These are phyloP conservation scores for Oreochromis aureus DNA, from an alignment of 2,113 vertebrate genomes.

Conservation along the genomic window DNA sequence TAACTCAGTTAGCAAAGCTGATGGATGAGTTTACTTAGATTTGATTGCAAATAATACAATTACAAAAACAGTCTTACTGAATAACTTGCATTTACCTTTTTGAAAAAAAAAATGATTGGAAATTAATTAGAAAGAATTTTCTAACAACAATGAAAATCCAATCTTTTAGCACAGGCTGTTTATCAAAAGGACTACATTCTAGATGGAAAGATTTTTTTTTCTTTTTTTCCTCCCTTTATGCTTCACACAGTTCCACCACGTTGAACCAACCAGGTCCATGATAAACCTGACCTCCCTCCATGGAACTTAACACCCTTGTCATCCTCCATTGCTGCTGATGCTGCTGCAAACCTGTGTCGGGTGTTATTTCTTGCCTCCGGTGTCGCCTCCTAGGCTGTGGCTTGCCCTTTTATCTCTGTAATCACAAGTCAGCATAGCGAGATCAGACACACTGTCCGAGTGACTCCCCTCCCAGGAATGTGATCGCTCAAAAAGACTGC, in stretches of 20 bases:
- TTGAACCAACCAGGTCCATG: not conserved
- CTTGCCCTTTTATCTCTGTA: slow-evolving; percentile 45
- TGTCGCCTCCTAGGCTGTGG: not conserved
- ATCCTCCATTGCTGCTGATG: slow-evolving; percentile 26
- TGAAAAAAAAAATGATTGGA: not conserved
- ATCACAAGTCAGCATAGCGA: slow-evolving; percentile 23
- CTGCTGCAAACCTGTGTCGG: slow-evolving; percentile 2
- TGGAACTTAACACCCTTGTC: slow-evolving; percentile 56
- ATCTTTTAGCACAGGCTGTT: not conserved
- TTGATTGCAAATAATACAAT: slow-evolving; percentile 1
- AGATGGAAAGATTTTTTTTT: not conserved
- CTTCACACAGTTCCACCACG: not conserved
- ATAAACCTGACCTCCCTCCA: slow-evolving; percentile 42
- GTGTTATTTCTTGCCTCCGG: slow-evolving; percentile 33
- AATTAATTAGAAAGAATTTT: not conserved
- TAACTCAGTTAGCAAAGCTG: not conserved
- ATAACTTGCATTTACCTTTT: not conserved
- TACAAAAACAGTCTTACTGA: not conserved
- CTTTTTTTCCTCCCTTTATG: not conserved
- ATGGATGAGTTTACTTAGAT: not conserved
- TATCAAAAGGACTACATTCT: not conserved
- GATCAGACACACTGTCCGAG: slow-evolving; percentile 43
- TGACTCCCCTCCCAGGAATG: slow-evolving; percentile 23
- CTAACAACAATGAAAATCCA: not conserved
- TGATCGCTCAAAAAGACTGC: not conserved